These are phyloP conservation scores for Euwallacea similis DNA, from an alignment of 1,140 invertebrate genomes.

Conservation along the genomic window DNA sequence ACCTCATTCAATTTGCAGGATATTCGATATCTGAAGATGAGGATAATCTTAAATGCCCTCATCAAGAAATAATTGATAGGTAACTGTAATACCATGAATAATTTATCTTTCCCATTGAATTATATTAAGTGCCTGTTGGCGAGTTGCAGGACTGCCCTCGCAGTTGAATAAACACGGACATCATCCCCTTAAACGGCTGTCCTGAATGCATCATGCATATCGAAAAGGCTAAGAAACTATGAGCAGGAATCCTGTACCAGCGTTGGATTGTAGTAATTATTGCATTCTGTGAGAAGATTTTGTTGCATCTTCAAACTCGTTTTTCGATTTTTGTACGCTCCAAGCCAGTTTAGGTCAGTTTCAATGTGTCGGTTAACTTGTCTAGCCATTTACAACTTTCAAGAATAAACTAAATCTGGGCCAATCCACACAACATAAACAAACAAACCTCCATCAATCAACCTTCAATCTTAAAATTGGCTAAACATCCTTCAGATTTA, in stretches of 20 bases:
- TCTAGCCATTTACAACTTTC: too few species aligned
- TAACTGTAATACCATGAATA: neutral
- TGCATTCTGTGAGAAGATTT: conserved; percentile 1
- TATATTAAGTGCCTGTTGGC: neutral
- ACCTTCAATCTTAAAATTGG: too few species aligned
- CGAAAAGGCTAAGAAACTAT: neutral
- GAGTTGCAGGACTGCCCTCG: neutral
- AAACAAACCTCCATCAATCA: too few species aligned
- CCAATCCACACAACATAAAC: too few species aligned
- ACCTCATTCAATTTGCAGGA: neutral
- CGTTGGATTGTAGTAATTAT: neutral
- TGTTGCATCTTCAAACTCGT: neutral
- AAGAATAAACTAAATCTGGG: too few species aligned
- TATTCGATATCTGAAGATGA: neutral
- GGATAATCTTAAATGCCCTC: neutral
- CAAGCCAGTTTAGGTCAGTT: too few species aligned
- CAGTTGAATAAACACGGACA: neutral
- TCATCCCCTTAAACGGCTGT: neutral
- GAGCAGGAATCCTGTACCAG: neutral
- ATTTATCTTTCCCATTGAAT: conserved; percentile 1
- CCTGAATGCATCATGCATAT: neutral
- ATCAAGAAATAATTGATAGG: neutral
- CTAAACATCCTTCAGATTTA: too few species aligned
- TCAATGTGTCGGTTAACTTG: too few species aligned
- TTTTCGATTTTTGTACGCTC: neutral